Percentiles rank a stretch among this genome's conserved stretches.
These are phyloP conservation scores for Antheraea assamensis DNA, from an alignment of 2,888 invertebrate genomes.

Conservation along the genomic window DNA sequence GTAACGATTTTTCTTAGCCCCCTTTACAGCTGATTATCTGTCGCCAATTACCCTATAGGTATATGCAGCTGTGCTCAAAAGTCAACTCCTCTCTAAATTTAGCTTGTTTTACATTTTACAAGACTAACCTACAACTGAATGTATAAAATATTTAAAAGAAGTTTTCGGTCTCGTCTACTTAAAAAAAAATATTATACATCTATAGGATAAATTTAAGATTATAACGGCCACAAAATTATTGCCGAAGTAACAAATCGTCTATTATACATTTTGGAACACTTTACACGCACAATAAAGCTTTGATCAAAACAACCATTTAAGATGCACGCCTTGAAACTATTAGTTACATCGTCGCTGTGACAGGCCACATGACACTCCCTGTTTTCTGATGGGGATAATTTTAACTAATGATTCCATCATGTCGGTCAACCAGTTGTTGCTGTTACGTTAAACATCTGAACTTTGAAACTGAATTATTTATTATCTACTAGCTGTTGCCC, in stretches of 20 bases:
- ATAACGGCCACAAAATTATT: neutral
- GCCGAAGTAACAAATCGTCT: neutral
- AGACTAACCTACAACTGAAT: too few relatives aligned
- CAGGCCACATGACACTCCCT: neutral
- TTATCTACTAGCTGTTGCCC: too few relatives aligned
- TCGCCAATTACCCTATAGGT: too few relatives aligned
- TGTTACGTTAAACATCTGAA: neutral
- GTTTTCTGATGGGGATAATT: slow-evolving; percentile 6
- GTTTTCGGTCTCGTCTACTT: too few relatives aligned
- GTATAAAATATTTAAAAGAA: too few relatives aligned
- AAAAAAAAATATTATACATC: too few relatives aligned
- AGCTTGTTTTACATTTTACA: too few relatives aligned
- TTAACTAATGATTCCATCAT: slow-evolving; percentile 15
- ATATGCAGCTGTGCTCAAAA: too few relatives aligned
- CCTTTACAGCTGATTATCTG: too few relatives aligned
- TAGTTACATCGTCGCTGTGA: slow-evolving; percentile 3
- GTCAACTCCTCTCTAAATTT: too few relatives aligned
- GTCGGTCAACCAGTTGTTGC: neutral
- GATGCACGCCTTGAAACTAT: slow-evolving; percentile 4
- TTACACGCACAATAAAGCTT: neutral
- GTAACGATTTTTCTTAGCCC: too few relatives aligned
- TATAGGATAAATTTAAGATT: neutral
- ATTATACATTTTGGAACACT: neutral
- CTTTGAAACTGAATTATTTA: neutral
- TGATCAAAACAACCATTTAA: slow-evolving; percentile 2